phyloP scores from a whole-genome alignment of 2,113 vertebrate species.

The Grammomys surdaster region DNA sequence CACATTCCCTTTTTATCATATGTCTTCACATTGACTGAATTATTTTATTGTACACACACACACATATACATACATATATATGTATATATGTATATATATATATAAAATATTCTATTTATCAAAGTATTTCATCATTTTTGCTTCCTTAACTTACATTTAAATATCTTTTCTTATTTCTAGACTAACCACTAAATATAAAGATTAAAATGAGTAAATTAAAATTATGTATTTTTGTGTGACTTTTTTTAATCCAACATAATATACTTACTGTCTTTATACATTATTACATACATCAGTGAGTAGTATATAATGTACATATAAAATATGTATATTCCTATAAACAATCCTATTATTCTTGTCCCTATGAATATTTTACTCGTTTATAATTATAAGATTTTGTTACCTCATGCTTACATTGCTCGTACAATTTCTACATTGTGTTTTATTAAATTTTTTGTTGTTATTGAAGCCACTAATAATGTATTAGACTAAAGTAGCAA shows the following conservation, averaged over 20 bases:
- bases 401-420: not conserved
- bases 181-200: not conserved
- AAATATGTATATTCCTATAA: not conserved
- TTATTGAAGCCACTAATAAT: not conserved
- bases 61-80: too few species aligned
- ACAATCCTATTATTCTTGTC: not conserved
- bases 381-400: conserved; percentile 2
- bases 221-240: not conserved
- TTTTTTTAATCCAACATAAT: not conserved
- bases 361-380: not conserved
- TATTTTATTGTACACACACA: not conserved
- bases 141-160: not conserved
- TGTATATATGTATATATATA: too few species aligned
- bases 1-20: not conserved
- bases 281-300: too few species aligned
- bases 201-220: not conserved
- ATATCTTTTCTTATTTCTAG: not conserved
- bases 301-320: too few species aligned
- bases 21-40: not conserved
- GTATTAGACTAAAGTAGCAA: not conserved
- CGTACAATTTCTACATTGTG: not conserved
- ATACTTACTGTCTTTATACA: not conserved
- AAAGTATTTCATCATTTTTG: not conserved
- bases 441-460: not conserved
- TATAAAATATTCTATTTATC: not conserved